These are phyloP conservation scores for Biston stratarius DNA, from an alignment of 2,888 invertebrate genomes.

Conservation along the genomic window DNA sequence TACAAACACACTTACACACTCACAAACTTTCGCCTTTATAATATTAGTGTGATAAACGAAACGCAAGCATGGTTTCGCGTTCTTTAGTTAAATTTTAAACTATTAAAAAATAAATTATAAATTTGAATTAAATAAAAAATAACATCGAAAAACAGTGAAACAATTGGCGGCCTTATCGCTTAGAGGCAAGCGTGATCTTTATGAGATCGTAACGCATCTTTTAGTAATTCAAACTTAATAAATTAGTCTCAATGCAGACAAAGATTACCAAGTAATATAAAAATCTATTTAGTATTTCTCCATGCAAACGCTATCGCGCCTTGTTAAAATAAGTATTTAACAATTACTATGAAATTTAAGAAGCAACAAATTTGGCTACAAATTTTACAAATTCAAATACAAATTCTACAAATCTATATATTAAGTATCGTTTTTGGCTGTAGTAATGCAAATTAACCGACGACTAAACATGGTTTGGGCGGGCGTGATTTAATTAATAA, in stretches of 20 bases:
- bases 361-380: background rate
- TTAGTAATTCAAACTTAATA: background rate
- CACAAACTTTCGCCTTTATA: too few relatives aligned
- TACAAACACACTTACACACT: too few relatives aligned
- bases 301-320: background rate
- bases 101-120: too few relatives aligned
- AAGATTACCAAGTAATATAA: conserved; percentile 13
- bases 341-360: background rate
- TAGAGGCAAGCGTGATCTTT: too few relatives aligned
- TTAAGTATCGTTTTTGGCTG: conserved; percentile 2
- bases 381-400: background rate
- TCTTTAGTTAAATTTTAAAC: too few relatives aligned
- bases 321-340: conserved; percentile 5
- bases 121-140: too few relatives aligned
- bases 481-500: conserved; percentile 31
- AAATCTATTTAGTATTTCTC: conserved; percentile 1
- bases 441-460: conserved; percentile 26
- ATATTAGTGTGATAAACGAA: too few relatives aligned
- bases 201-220: background rate
- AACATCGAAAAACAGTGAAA: too few relatives aligned
- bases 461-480: conserved; percentile 29
- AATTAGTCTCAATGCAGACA: conserved; percentile 17
- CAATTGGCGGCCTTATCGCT: too few relatives aligned
- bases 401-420: background rate
- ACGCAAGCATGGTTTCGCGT: too few relatives aligned